Percentiles rank a stretch among this genome's conserved stretches.
phyloP scores from a whole-genome alignment of 2,888 invertebrate genomes.

The Andricus quercusramuli region DNA sequence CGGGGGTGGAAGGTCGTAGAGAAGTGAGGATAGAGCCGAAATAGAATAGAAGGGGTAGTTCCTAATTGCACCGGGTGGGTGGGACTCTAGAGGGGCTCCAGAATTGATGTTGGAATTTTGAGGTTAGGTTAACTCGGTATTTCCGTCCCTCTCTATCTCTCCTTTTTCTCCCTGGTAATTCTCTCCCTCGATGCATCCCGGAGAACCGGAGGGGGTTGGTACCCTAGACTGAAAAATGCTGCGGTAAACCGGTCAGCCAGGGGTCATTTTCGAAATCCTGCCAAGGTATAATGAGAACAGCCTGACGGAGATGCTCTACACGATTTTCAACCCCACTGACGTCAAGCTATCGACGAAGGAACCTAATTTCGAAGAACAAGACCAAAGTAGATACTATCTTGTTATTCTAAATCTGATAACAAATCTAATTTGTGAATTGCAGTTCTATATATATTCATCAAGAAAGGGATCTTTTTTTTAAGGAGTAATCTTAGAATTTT shows the following conservation, averaged over 20 bases:
- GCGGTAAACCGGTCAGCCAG: slow-evolving; percentile 70
- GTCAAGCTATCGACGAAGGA: background rate
- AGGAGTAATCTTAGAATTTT: slow-evolving; percentile 49
- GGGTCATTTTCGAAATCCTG: slow-evolving; percentile 71
- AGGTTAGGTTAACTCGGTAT: slow-evolving; percentile 72
- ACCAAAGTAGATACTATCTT: background rate
- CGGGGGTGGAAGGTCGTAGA: slow-evolving; percentile 65
- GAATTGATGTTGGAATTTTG: slow-evolving; percentile 77
- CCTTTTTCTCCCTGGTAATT: slow-evolving; percentile 50
- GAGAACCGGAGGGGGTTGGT: slow-evolving; percentile 66
- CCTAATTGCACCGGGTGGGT: slow-evolving; percentile 75
- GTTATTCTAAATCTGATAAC: background rate
- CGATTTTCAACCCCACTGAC: slow-evolving; percentile 40
- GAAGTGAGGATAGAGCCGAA: slow-evolving; percentile 70
- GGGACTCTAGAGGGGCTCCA: slow-evolving; percentile 71
- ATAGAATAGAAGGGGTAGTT: slow-evolving; percentile 74
- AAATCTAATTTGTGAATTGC: background rate
- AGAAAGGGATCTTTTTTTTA: too few relatives aligned
- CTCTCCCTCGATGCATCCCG: slow-evolving; percentile 63
- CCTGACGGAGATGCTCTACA: slow-evolving; percentile 45
- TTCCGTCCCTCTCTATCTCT: slow-evolving; percentile 56
- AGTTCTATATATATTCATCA: background rate
- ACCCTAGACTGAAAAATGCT: slow-evolving; percentile 75
- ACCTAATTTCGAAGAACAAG: background rate
- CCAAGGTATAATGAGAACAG: slow-evolving; percentile 65